Conservation (phyloP, 1,140 invertebrate species). For the Cyclina sinensis region DNA sequence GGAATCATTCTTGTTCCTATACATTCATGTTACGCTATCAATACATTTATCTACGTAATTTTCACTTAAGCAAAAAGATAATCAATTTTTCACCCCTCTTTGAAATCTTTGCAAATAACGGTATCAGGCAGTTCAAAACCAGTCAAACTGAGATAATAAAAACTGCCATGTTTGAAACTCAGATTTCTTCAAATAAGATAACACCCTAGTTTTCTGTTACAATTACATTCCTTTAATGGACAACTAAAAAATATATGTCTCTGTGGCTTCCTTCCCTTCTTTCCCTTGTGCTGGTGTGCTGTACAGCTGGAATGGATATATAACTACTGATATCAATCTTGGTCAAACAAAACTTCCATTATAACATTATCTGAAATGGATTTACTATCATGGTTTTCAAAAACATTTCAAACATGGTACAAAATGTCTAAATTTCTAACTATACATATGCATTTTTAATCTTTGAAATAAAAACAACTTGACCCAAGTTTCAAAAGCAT, state of each 20-base stretch:
- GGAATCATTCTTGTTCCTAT: background rate
- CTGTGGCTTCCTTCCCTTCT: background rate
- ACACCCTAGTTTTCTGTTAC: too few relatives aligned
- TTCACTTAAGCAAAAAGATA: conserved; percentile 8
- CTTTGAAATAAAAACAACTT: too few relatives aligned
- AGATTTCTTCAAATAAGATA: background rate
- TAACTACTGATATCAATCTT: background rate
- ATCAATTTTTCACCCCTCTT: background rate
- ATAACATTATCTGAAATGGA: too few relatives aligned
- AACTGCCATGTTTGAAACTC: too few relatives aligned
- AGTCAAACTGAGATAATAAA: too few relatives aligned
- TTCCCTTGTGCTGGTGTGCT: too few relatives aligned
- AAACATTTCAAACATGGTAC: too few relatives aligned
- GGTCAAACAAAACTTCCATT: too few relatives aligned
- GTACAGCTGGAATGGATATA: background rate
- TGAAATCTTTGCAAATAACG: background rate
- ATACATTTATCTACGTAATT: conserved; percentile 22
- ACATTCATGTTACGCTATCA: background rate
- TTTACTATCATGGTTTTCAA: too few relatives aligned
- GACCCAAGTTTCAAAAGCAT: too few relatives aligned
- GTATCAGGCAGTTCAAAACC: background rate
- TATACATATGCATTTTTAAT: too few relatives aligned
- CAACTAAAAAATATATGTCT: background rate
- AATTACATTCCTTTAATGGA: background rate
- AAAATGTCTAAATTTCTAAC: too few relatives aligned